Percentiles rank a stretch among this genome's conserved stretches.
Evolutionary conservation across 2,888 invertebrate genomes (phyloP).

Genomic region (Tenthredo amoena): DNA sequence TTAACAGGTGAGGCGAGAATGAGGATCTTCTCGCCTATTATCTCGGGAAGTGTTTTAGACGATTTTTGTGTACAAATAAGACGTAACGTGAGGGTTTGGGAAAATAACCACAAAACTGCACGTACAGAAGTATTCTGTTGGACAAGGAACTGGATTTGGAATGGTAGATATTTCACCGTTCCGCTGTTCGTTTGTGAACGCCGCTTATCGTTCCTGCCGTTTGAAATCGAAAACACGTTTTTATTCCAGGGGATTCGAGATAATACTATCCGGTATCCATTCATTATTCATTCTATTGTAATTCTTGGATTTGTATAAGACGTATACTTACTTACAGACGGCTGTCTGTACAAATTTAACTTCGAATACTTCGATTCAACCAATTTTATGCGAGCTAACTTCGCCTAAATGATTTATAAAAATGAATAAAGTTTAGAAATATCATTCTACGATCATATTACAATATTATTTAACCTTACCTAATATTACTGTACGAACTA

Average conservation of each 20-base stretch:
- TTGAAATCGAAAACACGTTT: conserved; percentile 25
- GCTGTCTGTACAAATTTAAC: background rate
- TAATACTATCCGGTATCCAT: background rate
- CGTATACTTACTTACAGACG: background rate
- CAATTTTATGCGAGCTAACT: background rate
- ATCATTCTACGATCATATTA: background rate
- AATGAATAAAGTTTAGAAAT: background rate
- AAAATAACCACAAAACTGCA: conserved; percentile 46
- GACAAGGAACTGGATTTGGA: conserved; percentile 17
- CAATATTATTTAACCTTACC: background rate
- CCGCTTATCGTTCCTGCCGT: background rate
- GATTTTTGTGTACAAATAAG: conserved; percentile 2
- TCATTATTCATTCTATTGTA: conserved; percentile 8
- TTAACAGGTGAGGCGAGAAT: background rate
- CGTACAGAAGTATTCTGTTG: background rate
- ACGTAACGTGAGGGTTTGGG: background rate
- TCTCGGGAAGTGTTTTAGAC: background rate
- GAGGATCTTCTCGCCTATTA: background rate
- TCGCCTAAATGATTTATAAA: background rate
- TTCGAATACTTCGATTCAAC: background rate
- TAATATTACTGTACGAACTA: background rate
- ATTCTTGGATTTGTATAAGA: conserved; percentile 1
- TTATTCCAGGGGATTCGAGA: conserved; percentile 19
- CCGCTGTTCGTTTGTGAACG: background rate
- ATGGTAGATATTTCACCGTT: background rate